phyloP scores from a whole-genome alignment of 2,113 vertebrate species.

The Ceuthmochares aereus region DNA sequence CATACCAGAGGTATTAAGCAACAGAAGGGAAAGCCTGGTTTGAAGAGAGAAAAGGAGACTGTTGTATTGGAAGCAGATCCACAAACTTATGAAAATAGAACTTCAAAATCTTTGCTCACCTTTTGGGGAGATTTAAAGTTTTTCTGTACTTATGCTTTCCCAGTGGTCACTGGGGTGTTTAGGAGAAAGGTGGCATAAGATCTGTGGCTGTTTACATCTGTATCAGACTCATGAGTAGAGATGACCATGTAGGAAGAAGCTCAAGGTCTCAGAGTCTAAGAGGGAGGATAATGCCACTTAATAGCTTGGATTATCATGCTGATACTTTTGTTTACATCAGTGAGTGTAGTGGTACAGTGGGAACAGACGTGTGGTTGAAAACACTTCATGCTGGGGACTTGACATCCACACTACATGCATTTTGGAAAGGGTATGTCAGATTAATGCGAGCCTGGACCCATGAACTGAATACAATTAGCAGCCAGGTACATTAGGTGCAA shows the following conservation, averaged over 20 bases:
- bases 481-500: neutral
- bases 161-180: neutral
- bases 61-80: neutral
- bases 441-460: neutral
- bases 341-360: neutral
- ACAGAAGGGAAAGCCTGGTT: neutral
- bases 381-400: neutral
- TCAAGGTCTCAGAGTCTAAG: neutral
- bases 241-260: neutral
- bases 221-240: neutral
- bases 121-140: neutral
- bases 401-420: fast-evolving
- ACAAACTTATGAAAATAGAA: neutral
- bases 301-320: neutral
- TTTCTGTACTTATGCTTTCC: neutral
- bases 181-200: neutral
- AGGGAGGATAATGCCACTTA: neutral
- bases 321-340: neutral
- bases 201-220: neutral
- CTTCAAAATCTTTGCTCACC: neutral
- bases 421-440: neutral
- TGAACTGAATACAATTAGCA: neutral
- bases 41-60: neutral
- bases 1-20: neutral
- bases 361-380: neutral